phyloP scores from a whole-genome alignment of 2,888 invertebrate species.

The Pterostichus niger region DNA sequence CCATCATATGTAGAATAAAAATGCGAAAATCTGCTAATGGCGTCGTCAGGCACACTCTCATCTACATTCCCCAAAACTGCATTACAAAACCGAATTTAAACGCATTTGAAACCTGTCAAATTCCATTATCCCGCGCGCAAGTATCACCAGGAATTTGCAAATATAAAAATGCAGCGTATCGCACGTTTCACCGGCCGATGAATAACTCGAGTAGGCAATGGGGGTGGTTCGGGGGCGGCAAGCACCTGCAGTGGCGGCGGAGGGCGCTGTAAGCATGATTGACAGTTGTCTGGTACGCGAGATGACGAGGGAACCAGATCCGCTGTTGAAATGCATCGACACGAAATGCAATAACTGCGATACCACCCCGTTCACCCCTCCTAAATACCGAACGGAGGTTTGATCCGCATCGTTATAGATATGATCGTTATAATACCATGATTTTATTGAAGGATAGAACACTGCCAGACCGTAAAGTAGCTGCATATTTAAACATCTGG shows the following conservation, averaged over 20 bases:
- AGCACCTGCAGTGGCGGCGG: slow-evolving; percentile 48
- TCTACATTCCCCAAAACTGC: slow-evolving; percentile 40
- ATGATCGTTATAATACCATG: slow-evolving; percentile 29
- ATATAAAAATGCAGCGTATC: slow-evolving; percentile 55
- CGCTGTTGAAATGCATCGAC: slow-evolving; percentile 52
- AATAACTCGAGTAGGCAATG: slow-evolving; percentile 17
- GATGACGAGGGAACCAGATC: slow-evolving; percentile 40
- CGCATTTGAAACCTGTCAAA: slow-evolving; percentile 50
- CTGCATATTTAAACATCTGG: too few species aligned
- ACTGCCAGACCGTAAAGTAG: too few species aligned
- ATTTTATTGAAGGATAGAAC: slow-evolving; percentile 25
- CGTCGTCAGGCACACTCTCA: slow-evolving; percentile 20
- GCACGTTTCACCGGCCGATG: slow-evolving; percentile 35
- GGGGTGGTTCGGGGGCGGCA: not conserved
- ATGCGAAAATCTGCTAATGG: slow-evolving; percentile 30
- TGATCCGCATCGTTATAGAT: slow-evolving; percentile 29
- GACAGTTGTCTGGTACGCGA: slow-evolving; percentile 63
- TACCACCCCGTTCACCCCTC: not conserved
- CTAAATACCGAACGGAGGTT: not conserved
- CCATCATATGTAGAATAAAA: slow-evolving; percentile 38
- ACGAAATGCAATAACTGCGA: slow-evolving; percentile 59
- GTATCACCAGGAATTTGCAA: slow-evolving; percentile 43
- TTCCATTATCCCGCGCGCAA: slow-evolving; percentile 21
- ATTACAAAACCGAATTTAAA: slow-evolving; percentile 53
- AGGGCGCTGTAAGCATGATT: slow-evolving; percentile 57